These are phyloP conservation scores for Eunapius fragilis DNA, from an alignment of 37 sponge, comb jelly and placozoan genomes.

Conservation along the genomic window DNA sequence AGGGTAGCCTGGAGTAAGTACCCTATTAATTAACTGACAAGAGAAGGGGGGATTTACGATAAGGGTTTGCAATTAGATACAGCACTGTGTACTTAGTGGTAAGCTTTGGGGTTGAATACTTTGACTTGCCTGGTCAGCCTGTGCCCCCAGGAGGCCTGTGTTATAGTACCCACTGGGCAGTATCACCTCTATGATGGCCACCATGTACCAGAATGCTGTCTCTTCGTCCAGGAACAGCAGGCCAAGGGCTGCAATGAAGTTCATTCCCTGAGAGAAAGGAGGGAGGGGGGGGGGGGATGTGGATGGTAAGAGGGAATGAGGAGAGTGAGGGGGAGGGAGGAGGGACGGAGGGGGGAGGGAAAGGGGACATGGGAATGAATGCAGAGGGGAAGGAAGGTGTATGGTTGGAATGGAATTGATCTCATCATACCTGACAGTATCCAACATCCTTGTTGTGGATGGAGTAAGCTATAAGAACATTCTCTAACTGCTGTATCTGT, in stretches of 20 bases:
- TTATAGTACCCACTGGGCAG: slow-evolving; percentile 56
- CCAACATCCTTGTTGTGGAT: slow-evolving; percentile 61
- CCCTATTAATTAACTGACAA: too few species aligned
- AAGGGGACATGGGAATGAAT: too few species aligned
- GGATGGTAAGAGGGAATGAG: neutral
- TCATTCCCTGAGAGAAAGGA: slow-evolving; percentile 72
- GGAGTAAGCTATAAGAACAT: slow-evolving; percentile 49
- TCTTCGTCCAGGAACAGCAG: slow-evolving; percentile 82
- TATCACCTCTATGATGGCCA: slow-evolving; percentile 62
- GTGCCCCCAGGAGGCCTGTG: slow-evolving; percentile 54
- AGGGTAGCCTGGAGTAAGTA: too few species aligned
- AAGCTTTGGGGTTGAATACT: neutral
- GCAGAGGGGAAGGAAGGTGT: neutral
- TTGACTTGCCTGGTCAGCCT: slow-evolving; percentile 70
- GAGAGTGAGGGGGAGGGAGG: neutral
- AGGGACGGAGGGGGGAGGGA: neutral
- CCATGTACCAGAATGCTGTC: slow-evolving; percentile 74
- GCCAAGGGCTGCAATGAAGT: slow-evolving; percentile 74
- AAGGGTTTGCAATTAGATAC: neutral
- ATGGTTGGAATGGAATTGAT: too few species aligned
- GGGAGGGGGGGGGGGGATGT: neutral
- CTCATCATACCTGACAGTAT: slow-evolving; percentile 63
- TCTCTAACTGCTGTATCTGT: slow-evolving; percentile 45
- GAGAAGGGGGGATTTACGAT: too few species aligned
- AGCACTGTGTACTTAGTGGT: neutral